phyloP scores from a whole-genome alignment of 2,113 vertebrate species.

The Urocynchramus pylzowi region DNA sequence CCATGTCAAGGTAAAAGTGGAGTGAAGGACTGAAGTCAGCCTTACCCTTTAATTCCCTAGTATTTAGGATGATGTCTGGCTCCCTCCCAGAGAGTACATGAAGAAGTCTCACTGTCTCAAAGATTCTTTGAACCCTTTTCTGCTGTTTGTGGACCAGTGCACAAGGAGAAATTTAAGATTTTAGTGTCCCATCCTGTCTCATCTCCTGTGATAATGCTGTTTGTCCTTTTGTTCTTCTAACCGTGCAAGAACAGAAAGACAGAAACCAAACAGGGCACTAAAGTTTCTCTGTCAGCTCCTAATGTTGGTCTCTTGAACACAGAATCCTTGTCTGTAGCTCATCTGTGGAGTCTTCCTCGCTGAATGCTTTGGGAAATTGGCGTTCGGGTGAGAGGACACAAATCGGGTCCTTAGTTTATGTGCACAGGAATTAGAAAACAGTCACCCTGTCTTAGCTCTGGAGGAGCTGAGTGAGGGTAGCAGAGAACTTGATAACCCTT shows the following conservation, averaged over 20 bases:
- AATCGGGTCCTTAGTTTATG: background rate
- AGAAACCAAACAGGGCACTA: background rate
- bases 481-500: background rate
- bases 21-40: background rate
- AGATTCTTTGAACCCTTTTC: background rate
- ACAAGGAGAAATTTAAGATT: background rate
- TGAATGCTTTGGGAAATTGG: background rate
- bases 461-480: background rate
- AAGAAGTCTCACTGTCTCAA: background rate
- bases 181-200: background rate
- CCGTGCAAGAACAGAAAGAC: background rate
- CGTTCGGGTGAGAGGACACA: background rate
- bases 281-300: background rate
- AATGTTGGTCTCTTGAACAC: background rate
- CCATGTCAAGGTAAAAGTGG: background rate
- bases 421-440: background rate
- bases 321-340: background rate
- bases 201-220: background rate
- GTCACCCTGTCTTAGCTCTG: background rate
- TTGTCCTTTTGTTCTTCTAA: background rate
- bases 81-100: background rate
- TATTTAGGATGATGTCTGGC: background rate
- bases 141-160: background rate
- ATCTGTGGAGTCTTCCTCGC: background rate
- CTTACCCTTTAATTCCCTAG: background rate